Base-by-base conservation (phyloP, 2,888 invertebrate species). In the Microctonus aethiopoides region DNA sequence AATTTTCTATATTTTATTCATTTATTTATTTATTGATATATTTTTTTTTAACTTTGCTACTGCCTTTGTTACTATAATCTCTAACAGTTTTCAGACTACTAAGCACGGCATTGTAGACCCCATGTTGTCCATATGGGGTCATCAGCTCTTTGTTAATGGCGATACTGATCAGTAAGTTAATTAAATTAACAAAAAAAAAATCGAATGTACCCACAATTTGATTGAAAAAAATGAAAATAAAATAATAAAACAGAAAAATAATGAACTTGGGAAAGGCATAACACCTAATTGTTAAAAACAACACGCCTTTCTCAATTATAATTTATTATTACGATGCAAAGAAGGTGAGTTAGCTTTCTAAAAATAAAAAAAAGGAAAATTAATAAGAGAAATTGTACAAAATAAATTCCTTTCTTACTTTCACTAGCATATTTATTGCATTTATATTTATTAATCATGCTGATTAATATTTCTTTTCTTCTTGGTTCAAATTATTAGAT, bases 91-190 rank as follows among this genome's bases (percentile, higher is more conserved):
- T 88, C 89, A 89, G 88, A 89, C 89, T 83, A 88, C 88, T 85
- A 95, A 95, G 93, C 94, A 94, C 92, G 96, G 96, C 92, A 95
- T 96, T 92, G 95, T 96, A 93, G 96, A 96, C 92, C 96, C 96
- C 91, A 96, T 96, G 95, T 95, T 96, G 91, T 95, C 95, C 90
- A 96, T 96, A 91, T 96, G 96, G 96, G 96, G 96, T 90, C 96
- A 96, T 91, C 96, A 96, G 92, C 94, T 96, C 91, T 95, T 96
- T 91, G 95, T 96, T 90, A 95, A 95, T 93, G 96, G 96, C 93
- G 96, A 96, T 91, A 95, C 95, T 88, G 94, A 95, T 91, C 95
- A 95, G 96, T 96, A 95, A 95, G 95, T 95, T 41, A 63, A 56
- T 29, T 41, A 46, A 59, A 51, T 36, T 52, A 51, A 16, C 22